Evolutionary conservation across 2,113 vertebrate species (phyloP).

Genomic region (Lethenteron reissneri): DNA sequence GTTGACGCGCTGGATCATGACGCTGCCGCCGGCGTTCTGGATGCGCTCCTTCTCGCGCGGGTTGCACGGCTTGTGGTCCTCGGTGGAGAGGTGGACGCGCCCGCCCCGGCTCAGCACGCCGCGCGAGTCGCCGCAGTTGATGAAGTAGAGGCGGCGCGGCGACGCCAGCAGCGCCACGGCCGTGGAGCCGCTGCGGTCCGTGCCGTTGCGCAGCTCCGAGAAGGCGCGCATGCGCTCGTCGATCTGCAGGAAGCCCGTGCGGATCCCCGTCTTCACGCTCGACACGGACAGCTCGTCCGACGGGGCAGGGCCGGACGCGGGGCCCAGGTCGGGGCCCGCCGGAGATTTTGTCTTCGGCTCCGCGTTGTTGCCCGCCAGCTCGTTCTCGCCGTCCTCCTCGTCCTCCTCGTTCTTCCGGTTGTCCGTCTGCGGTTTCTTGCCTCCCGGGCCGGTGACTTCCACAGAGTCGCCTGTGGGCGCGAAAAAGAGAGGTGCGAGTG

Average conservation of each 20-base stretch:
- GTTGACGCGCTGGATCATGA: slow-evolving; percentile 32
- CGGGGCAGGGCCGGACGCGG: too few species aligned
- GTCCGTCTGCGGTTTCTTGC: neutral
- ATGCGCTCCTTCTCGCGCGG: slow-evolving; percentile 40
- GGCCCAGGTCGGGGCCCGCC: too few species aligned
- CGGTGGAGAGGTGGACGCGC: slow-evolving; percentile 32
- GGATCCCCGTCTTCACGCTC: slow-evolving; percentile 27
- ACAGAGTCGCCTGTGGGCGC: too few species aligned
- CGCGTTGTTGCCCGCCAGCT: too few species aligned
- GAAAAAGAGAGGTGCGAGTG: too few species aligned
- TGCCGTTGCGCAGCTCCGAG: slow-evolving; percentile 18
- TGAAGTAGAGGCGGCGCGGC: slow-evolving; percentile 29
- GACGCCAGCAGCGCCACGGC: slow-evolving; percentile 30
- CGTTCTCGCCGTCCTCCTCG: too few species aligned
- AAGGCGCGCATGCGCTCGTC: slow-evolving; percentile 33
- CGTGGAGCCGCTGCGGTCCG: slow-evolving; percentile 35
- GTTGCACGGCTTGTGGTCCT: slow-evolving; percentile 41
- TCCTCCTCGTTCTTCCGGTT: too few species aligned
- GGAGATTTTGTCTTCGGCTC: too few species aligned
- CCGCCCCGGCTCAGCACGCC: slow-evolving; percentile 30
- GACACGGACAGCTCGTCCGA: slow-evolving; percentile 17
- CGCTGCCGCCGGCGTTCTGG: slow-evolving; percentile 36
- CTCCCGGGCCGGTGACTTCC: too few species aligned
- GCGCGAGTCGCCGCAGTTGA: slow-evolving; percentile 45
- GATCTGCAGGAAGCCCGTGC: slow-evolving; percentile 27